Base-by-base conservation (phyloP, 2,888 invertebrate genomes). In the Sphinx pinastri region DNA sequence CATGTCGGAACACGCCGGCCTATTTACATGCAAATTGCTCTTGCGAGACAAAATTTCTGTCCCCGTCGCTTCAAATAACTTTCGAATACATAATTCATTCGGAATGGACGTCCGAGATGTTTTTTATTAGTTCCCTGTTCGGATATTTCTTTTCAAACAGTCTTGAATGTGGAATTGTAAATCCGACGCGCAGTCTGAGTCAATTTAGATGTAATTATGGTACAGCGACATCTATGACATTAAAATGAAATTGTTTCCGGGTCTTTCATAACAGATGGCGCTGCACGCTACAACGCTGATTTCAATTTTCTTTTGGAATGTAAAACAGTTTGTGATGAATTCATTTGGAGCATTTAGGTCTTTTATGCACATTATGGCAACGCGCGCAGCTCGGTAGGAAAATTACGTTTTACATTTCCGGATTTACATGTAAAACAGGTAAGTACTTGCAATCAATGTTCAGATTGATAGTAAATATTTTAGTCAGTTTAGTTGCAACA, bases 11-110 rank as follows among this genome's bases (percentile, higher is more conserved):
- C 72, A 77, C 71, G 73, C 75, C 66, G 70, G 72, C 74, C 82
- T 83, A 90, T 91, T 90, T 89, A 82, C 86, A 90, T 91, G 89
- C 79, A 89, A 90, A 91, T 91, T 84, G 79, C 73, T 75, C 76
- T 31, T 31, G 54, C 67, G n/a, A 67, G 67, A 71, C 67, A 67
- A 67, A 59, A 70, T 68, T 70, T 73, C 70, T 72, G 75, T 79
- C 78, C 78, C 79, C 74, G 78, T 78, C 76, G 76, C 77, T 78
- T 75, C 77, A 80, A 81, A 83, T 84, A 85, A 83, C 82, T 88
- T 86, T 81, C 71, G 76, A 71, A 81, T 83, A 80, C 79, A 82
- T 85, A 83, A 86, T 84, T 85, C 83, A 86, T 85, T 83, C 71
- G 71, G 73, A 76, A 77, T 74, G 77, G 79, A 78, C 76, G 73